Conservation (phyloP, 1,140 invertebrate species). For the Triops longicaudatus region DNA sequence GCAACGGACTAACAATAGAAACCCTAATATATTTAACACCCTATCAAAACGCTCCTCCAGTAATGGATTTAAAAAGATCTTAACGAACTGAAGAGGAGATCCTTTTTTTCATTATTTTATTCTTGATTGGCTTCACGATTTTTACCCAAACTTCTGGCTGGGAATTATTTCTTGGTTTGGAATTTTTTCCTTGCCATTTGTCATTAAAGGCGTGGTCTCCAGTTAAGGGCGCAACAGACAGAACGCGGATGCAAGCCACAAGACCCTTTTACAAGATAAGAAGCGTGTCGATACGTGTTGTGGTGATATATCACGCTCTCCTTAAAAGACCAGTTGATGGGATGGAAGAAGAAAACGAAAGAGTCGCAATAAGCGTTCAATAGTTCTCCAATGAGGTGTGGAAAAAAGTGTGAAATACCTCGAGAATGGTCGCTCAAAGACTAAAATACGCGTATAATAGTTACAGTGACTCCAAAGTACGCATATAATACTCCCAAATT, state of each 20-base stretch:
- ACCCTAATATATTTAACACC: conserved; percentile 12
- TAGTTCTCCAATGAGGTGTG: background rate
- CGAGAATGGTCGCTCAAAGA: background rate
- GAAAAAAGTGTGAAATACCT: conserved; percentile 3
- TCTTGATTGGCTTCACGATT: background rate
- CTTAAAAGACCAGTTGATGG: background rate
- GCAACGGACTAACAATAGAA: conserved; percentile 15
- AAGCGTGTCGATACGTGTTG: conserved; percentile 11
- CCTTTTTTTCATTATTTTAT: background rate
- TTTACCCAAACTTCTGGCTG: background rate
- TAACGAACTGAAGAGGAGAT: background rate
- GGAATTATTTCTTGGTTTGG: background rate
- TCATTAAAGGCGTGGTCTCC: conserved; percentile 3
- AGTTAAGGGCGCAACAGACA: conserved; percentile 1
- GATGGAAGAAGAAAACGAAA: background rate
- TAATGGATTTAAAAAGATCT: conserved; percentile 8
- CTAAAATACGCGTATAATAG: background rate
- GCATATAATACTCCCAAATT: too few species aligned
- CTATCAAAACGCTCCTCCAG: background rate
- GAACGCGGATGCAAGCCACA: conserved; percentile 7
- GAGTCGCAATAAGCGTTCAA: background rate
- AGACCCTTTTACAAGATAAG: conserved; percentile 15
- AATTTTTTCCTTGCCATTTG: background rate
- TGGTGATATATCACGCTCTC: conserved; percentile 4
- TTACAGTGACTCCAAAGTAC: background rate